Evolutionary conservation across 2,113 vertebrate species (phyloP).

Genomic region (Stegastes partitus): DNA sequence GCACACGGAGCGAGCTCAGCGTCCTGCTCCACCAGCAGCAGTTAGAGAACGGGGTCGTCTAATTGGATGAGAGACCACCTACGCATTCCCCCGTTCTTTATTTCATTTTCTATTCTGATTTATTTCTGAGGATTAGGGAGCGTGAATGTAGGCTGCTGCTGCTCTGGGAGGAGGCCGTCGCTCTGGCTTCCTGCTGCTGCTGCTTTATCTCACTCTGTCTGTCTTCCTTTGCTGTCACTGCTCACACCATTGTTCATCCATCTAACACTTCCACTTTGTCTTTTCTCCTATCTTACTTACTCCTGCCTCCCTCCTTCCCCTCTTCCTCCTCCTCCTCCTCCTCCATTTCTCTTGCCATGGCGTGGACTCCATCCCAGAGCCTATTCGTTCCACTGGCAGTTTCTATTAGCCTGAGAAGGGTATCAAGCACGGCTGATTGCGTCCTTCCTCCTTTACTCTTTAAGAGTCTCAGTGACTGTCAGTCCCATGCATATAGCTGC

Average conservation of each 20-base stretch:
- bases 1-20: conserved; percentile 10
- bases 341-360: conserved; percentile 36
- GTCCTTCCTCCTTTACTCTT: conserved; percentile 56
- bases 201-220: conserved; percentile 57
- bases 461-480: conserved; percentile 65
- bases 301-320: conserved; percentile 30
- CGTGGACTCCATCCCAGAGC: conserved; percentile 59
- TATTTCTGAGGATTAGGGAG: conserved; percentile 69
- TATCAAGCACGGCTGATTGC: conserved; percentile 76
- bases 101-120: conserved; percentile 70
- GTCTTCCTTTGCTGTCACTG: conserved; percentile 63
- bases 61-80: conserved; percentile 81
- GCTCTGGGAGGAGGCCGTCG: conserved; percentile 62
- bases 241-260: conserved; percentile 60
- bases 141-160: conserved; percentile 55
- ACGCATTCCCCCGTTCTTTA: conserved; percentile 62
- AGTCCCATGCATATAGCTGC: conserved; percentile 41
- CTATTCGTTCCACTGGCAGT: conserved; percentile 80
- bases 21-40: conserved; percentile 16
- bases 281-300: conserved; percentile 55
- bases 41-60: conserved; percentile 50
- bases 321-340: conserved; percentile 20
- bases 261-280: conserved; percentile 60
- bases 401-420: conserved; percentile 79
- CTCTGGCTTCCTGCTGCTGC: conserved; percentile 53